A percentile compares a stretch with the other conserved stretches of the same genome.
These are phyloP conservation scores for Ceratotherium simum DNA, from an alignment of 2,113 vertebrate genomes.

Conservation along the genomic window DNA sequence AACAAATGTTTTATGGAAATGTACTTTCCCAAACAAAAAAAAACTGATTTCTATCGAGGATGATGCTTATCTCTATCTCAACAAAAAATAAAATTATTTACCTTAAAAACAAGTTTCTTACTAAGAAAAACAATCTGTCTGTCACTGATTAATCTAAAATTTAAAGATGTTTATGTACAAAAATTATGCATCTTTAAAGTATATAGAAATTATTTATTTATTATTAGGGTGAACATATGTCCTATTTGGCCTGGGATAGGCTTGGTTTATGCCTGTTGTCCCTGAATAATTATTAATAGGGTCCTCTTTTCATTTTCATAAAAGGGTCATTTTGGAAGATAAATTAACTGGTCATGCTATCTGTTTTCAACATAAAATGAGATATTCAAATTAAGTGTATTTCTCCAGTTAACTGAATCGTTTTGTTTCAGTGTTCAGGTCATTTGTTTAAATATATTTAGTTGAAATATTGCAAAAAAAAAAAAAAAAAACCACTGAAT, in stretches of 20 bases:
- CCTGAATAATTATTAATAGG: neutral
- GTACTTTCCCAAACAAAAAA: neutral
- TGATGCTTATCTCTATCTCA: neutral
- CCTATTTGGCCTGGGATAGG: neutral
- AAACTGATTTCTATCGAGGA: neutral
- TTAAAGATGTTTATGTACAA: neutral
- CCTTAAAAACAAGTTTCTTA: neutral
- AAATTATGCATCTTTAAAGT: neutral
- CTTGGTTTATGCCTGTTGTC: neutral
- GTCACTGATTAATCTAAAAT: neutral
- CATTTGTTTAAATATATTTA: neutral
- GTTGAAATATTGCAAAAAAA: neutral
- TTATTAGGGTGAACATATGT: neutral
- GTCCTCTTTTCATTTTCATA: neutral
- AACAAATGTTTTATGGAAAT: neutral
- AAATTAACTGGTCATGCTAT: neutral
- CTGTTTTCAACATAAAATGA: neutral
- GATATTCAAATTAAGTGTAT: neutral
- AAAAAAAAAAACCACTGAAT: neutral
- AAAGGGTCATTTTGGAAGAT: neutral
- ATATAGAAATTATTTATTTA: neutral
- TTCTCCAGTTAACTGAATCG: neutral
- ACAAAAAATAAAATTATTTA: neutral
- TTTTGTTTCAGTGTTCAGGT: neutral
- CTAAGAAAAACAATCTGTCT: neutral